Evolutionary conservation across 1,140 invertebrate genomes (phyloP), one percentile per base, ranked within the genome.

Genomic region (Stratiolaelaps scimitus): DNA sequence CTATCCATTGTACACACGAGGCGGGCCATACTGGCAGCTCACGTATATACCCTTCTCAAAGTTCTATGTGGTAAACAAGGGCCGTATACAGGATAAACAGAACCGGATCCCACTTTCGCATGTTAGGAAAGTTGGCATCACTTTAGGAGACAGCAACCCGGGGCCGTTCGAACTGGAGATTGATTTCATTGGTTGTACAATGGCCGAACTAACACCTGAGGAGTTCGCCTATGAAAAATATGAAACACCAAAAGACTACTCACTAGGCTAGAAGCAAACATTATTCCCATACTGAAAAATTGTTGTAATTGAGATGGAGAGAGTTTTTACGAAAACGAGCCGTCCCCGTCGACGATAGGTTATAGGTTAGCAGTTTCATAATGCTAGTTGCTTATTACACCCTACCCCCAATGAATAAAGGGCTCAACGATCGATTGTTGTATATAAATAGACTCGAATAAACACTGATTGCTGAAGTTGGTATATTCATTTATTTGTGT

Each of bases 21-120:
- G 93, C 48, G 93, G 93, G 0, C 93, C 93, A 7, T 94, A 96
- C 74, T 97, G 93, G 93, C 92, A 97, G 79, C 77, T 84, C 67
- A 81, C 84, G 0, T 76, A 87, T 85, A 89, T 98, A 72, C 94
- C 94, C 20, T 93, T 98, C 78, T 92, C 90, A 5, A 94, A 92
- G 76, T 97, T 97, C 75, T 82, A 88, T 65, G 76, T 91, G 17
- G 77, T 80, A 6, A 83, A 82, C 17, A 91, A 90, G 79, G 92
- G 92, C 4, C 75, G 84, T n/a, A 74, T 94, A 46, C 89, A 94
- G 77, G 89, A 94, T 75, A 79, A 77, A 26, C 92, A 95, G 74
- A 70, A 66, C 17, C 71, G 78, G 13, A 73, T 94, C 23, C 74
- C 76, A 0, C 69, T 82, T 19, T 70, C 82, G 64, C 76, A 72